Base-by-base conservation (phyloP, 2,888 invertebrate species). In the Conistra vaccinii region DNA sequence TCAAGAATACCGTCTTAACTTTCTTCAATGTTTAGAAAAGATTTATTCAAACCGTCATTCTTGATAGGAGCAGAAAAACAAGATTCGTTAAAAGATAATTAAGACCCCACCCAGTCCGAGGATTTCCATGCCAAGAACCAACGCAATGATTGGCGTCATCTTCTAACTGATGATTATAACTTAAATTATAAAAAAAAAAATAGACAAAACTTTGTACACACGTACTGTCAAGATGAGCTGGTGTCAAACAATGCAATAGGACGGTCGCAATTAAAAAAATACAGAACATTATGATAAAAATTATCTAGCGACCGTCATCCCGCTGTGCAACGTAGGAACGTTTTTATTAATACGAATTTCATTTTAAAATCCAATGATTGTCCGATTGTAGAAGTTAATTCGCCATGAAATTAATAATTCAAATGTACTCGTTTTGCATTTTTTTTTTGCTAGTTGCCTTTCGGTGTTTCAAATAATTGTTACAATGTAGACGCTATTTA, bases 331-430 rank as follows among this genome's bases (percentile, higher is more conserved):
- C 42, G 12, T 58, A 70, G 48, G 53, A 79, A 62, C 51, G 58
- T 63, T 58, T 68, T 62, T 76, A 48, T 62, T 76, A 48, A 65
- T 70, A 20, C 12, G 26, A 77, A 82, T 69, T 76, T 62, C 48
- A 81, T 83, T 88, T 72, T 29, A 77, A 83, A 78, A 85, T 75
- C 14, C 70, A 83, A 83, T 87, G 70, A 81, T 84, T 77, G 73
- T 77, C 61, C 20, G 75, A 84, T 84, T 85, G 78, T 65, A 48
- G 32, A 66, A 79, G 66, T 89, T 91, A 92, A 94, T 92, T 86
- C 69, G 73, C 85, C 94, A 89, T 94, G 93, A 94, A 94, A 95
- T 95, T 94, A 80, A 78, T 88, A 88, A 89, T 88, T 89, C 81
- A 76, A 78, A 48, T 74, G n/a, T 60, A 35, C 69, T 72, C 26